Evolutionary conservation across 2,797 vertebrate genomes (phyloP).

Genomic region (Avahi laniger): DNA sequence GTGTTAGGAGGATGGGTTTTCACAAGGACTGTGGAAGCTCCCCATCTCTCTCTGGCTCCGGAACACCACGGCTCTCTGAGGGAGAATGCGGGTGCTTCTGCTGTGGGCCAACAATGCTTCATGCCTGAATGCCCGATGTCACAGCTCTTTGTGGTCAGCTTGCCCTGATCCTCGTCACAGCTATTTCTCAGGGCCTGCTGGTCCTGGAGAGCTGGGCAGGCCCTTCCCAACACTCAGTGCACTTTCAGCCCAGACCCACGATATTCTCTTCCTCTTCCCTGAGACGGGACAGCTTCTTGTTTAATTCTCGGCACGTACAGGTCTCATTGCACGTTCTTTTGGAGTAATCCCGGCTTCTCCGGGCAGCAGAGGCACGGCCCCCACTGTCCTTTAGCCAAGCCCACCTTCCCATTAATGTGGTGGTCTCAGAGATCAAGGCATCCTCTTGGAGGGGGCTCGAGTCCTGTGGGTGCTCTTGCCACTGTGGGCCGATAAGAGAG

Average conservation of each 20-base stretch:
- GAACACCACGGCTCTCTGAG: background rate
- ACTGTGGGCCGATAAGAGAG: background rate
- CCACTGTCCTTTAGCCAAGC: background rate
- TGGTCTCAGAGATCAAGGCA: background rate
- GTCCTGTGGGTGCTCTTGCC: background rate
- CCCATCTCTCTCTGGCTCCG: background rate
- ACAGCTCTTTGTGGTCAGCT: conserved; percentile 45
- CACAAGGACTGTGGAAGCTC: background rate
- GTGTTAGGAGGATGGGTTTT: background rate
- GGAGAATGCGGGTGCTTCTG: background rate
- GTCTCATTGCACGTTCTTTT: background rate
- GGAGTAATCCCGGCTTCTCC: background rate
- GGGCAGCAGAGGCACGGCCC: background rate
- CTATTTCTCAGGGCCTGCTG: background rate
- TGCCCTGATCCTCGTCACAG: conserved; percentile 22
- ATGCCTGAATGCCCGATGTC: conserved; percentile 21
- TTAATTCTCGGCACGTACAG: background rate
- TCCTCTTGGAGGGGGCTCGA: background rate
- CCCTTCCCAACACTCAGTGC: background rate
- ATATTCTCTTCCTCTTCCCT: background rate
- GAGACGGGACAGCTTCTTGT: background rate
- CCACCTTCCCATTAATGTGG: background rate
- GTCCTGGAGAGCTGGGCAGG: background rate
- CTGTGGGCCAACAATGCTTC: conserved; percentile 45
- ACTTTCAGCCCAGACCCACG: background rate